Evolutionary conservation across 2,113 vertebrate species (phyloP), one percentile per base, ranked within the genome.

Genomic region (Rallus limicola): DNA sequence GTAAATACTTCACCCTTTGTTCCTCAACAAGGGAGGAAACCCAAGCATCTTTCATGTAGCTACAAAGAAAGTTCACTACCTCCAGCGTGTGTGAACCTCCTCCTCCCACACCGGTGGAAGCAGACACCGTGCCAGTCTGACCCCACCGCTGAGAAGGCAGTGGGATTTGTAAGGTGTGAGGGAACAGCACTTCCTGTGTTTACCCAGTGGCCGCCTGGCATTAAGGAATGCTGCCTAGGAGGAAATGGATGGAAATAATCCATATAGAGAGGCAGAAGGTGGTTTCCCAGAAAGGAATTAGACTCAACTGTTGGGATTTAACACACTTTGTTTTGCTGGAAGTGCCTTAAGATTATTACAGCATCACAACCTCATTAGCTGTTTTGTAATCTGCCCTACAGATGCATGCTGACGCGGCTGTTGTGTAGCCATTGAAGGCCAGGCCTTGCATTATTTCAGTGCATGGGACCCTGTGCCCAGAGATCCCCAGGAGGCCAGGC

Each of bases 361-460:
- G 79, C 78, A 36, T 64, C 71, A 71, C 71, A 92, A 29, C 88
- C 59, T 88, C 40, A 48, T 91, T 89, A 60, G 48, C 92, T 6
- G 63, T 64, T 94, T 70, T 88, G 85, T 94, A 90, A 96, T 88
- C 85, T 83, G 71, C 88, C 88, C 52, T 69, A 65, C 94, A 88
- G 62, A 86, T 69, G 75, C 53, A 34, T 52, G 71, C 50, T 85
- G 62, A 76, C 59, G 78, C 80, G 21, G 46, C 8, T 18, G 64
- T 90, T 93, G 76, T 19, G 34, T 84, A 93, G 94, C 13, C 15
- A 9, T 2, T 6, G 69, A 91, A 78, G 69, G 70, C 70, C 65
- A 90, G 84, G 53, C 15, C 62, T 84, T 67, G 58, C 12, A 44
- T 11, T 58, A n/a, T 31, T 80, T 67, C 63, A 34, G 38, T 17